Evolutionary conservation across 2,888 invertebrate species (phyloP).

Genomic region (Digitonthophagus gazella): DNA sequence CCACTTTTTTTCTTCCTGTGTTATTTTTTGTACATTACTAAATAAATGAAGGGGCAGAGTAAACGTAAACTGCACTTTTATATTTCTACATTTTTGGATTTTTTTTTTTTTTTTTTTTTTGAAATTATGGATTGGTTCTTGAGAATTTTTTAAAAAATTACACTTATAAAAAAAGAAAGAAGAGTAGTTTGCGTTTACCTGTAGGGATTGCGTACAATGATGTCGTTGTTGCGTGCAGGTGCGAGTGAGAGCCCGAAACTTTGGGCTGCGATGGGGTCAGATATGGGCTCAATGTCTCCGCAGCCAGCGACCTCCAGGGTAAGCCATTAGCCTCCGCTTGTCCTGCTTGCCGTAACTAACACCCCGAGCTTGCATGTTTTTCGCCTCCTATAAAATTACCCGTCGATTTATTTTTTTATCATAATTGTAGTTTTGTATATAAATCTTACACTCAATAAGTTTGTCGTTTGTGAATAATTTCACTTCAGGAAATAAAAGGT

Average conservation of each 20-base stretch:
- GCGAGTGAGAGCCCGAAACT: slow-evolving; percentile 57
- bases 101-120: no score
- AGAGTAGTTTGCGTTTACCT: slow-evolving; percentile 49
- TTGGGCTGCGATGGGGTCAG: slow-evolving; percentile 56
- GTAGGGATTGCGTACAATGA: slow-evolving; percentile 50
- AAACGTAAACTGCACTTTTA: slow-evolving; percentile 37
- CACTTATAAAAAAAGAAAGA: no score
- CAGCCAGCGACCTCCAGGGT: slow-evolving; percentile 61
- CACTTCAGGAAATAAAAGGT: no score
- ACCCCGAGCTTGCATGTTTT: slow-evolving; percentile 35
- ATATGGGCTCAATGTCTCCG: slow-evolving; percentile 56
- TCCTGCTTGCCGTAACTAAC: slow-evolving; percentile 43
- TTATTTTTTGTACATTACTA: slow-evolving; percentile 33
- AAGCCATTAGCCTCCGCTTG: slow-evolving; percentile 50
- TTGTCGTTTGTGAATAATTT: no score
- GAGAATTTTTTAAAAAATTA: no score
- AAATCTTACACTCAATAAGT: no score
- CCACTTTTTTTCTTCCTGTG: slow-evolving; percentile 7
- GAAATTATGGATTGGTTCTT: no score
- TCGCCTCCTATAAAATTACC: slow-evolving; percentile 7
- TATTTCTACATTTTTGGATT: slow-evolving; percentile 13
- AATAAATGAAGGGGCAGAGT: slow-evolving; percentile 43
- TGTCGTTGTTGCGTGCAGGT: slow-evolving; percentile 55
- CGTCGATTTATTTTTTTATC: no score
- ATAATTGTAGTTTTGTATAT: no score